Conservation (phyloP, 1,140 invertebrate species). For the Chironomus tepperi region DNA sequence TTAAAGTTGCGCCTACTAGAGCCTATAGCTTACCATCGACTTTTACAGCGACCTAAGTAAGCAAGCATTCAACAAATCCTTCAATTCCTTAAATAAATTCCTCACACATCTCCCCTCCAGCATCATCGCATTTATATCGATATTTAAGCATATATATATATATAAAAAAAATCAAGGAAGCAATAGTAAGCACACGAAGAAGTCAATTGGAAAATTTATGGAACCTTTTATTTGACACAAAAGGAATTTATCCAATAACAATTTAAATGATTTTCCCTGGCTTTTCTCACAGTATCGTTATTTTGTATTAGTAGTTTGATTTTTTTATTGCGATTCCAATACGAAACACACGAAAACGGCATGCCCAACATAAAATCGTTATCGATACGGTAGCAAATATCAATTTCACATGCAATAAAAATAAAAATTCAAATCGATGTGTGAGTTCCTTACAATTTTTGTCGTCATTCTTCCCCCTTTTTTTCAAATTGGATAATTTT, state of each 20-base stretch:
- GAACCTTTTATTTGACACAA: conserved; percentile 24
- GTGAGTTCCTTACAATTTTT: background rate
- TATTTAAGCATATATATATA: background rate
- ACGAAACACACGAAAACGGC: background rate
- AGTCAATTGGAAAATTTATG: conserved; percentile 15
- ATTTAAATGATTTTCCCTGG: conserved; percentile 20
- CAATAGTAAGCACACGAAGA: background rate
- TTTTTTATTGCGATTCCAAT: conserved; percentile 19
- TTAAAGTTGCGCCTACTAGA: too few relatives aligned
- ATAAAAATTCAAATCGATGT: conserved; percentile 19
- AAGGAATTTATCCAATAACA: conserved; percentile 19
- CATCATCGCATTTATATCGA: too few relatives aligned
- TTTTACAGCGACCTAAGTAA: too few relatives aligned
- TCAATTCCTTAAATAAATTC: too few relatives aligned
- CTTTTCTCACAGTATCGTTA: background rate
- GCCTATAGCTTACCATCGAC: too few relatives aligned
- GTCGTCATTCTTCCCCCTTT: background rate
- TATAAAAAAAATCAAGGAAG: background rate
- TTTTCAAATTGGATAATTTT: background rate
- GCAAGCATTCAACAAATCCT: too few relatives aligned
- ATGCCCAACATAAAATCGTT: background rate
- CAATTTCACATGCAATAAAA: conserved; percentile 22
- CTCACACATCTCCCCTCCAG: too few relatives aligned
- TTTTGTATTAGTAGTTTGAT: background rate
- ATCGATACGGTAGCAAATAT: conserved; percentile 21